phyloP scores from a whole-genome alignment of 1,140 invertebrate genomes.

The Callitettix versicolor region DNA sequence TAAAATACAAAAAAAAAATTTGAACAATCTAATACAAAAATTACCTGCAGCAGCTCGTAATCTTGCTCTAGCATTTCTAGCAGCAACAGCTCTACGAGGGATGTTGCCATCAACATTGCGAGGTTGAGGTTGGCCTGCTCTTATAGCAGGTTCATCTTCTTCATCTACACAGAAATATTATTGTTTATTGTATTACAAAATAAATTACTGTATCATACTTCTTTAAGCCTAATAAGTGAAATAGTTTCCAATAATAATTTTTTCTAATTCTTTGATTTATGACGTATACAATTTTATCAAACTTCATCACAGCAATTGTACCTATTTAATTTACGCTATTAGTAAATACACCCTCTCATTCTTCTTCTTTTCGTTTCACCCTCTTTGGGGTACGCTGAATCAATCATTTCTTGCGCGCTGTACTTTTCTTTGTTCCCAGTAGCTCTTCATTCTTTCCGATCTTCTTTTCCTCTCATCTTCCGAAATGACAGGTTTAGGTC shows the following conservation, averaged over 20 bases:
- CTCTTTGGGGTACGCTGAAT: no score
- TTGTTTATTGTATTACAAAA: not conserved
- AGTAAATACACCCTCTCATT: no score
- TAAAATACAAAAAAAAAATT: not conserved
- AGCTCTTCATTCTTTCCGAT: no score
- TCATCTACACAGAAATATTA: not conserved
- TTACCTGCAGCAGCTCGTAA: constrained; percentile 15
- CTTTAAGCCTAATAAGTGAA: not conserved
- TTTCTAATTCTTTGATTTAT: not conserved
- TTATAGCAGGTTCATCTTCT: constrained; percentile 1
- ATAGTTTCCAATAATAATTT: not conserved
- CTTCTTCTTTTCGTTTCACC: no score
- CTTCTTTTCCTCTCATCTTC: no score
- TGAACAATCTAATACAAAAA: not conserved
- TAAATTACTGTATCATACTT: not conserved
- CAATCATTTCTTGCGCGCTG: no score
- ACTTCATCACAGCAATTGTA: not conserved
- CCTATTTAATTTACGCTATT: not conserved
- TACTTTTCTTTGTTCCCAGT: no score
- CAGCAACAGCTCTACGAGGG: constrained; percentile 15
- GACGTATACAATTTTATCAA: not conserved
- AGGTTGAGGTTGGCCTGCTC: not conserved
- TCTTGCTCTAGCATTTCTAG: constrained; percentile 18
- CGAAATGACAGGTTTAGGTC: no score
- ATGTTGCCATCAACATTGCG: no score